Percentiles rank a stretch among this genome's conserved stretches.
phyloP scores from a whole-genome alignment of 2,113 vertebrate genomes.

The Xiphorhynchus elegans region DNA sequence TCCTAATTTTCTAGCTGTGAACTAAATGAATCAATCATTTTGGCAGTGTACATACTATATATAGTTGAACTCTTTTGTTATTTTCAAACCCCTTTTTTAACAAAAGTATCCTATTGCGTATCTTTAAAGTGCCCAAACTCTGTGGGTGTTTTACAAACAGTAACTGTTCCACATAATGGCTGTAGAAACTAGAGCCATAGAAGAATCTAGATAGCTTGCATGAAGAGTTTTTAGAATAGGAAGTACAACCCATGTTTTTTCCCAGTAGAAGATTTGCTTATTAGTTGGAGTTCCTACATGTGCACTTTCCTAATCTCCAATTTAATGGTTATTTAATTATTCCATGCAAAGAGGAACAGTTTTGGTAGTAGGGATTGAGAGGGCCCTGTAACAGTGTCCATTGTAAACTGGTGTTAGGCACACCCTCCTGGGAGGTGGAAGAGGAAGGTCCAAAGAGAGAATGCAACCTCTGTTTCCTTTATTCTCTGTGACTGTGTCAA shows the following conservation, averaged over 20 bases:
- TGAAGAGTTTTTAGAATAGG: not conserved
- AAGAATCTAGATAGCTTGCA: not conserved
- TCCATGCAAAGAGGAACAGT: not conserved
- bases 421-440: not conserved
- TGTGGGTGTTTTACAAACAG: not conserved
- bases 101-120: not conserved
- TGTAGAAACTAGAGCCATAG: not conserved
- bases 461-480: not conserved
- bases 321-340: not conserved
- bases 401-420: not conserved
- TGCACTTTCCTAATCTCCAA: not conserved
- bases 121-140: not conserved
- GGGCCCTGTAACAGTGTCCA: fast-evolving
- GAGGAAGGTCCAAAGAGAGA: not conserved
- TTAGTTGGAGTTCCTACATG: not conserved
- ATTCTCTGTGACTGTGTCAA: not conserved
- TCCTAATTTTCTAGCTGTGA: not conserved
- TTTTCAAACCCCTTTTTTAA: not conserved
- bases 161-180: not conserved
- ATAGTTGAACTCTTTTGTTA: not conserved
- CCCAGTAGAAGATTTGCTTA: not conserved
- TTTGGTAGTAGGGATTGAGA: not conserved
- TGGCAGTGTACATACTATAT: not conserved
- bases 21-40: not conserved
- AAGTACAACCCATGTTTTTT: not conserved